These are phyloP conservation scores for Empidonax traillii DNA, from an alignment of 2,113 vertebrate species.

Conservation along the genomic window DNA sequence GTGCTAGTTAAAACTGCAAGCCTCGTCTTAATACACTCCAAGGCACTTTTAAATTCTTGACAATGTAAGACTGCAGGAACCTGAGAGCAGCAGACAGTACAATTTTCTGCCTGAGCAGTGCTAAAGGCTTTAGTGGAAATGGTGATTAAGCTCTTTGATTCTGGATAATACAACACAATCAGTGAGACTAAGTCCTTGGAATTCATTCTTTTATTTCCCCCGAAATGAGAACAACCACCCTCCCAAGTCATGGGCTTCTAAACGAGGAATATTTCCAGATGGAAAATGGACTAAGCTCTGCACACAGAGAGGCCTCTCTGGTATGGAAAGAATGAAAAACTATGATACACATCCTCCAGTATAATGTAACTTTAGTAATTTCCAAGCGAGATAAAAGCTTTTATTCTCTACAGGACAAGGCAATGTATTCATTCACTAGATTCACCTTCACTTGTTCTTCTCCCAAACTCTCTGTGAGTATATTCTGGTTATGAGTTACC, in stretches of 20 bases:
- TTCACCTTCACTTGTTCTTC: neutral
- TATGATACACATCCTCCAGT: neutral
- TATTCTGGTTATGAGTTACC: constrained; percentile 4
- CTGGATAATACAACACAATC: neutral
- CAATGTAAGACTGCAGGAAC: neutral
- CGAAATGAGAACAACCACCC: neutral
- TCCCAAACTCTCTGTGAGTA: neutral
- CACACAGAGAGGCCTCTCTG: neutral
- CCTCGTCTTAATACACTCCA: neutral
- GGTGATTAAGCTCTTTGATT: neutral
- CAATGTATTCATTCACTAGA: neutral
- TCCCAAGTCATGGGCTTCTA: neutral
- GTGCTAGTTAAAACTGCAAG: neutral
- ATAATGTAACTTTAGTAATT: constrained; percentile 22
- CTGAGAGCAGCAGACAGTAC: neutral
- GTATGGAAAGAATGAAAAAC: constrained; percentile 47
- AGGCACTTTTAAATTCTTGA: neutral
- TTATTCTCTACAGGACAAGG: neutral
- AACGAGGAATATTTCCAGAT: constrained; percentile 5
- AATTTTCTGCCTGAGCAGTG: neutral
- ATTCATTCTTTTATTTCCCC: constrained; percentile 20
- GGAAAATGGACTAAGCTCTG: neutral
- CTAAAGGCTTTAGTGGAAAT: neutral
- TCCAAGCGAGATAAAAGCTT: neutral
- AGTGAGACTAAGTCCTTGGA: constrained; percentile 1